Percentiles rank a stretch among this genome's conserved stretches.
Conservation (phyloP, 2,888 invertebrate genomes). For the Trachelus iudaicus region DNA sequence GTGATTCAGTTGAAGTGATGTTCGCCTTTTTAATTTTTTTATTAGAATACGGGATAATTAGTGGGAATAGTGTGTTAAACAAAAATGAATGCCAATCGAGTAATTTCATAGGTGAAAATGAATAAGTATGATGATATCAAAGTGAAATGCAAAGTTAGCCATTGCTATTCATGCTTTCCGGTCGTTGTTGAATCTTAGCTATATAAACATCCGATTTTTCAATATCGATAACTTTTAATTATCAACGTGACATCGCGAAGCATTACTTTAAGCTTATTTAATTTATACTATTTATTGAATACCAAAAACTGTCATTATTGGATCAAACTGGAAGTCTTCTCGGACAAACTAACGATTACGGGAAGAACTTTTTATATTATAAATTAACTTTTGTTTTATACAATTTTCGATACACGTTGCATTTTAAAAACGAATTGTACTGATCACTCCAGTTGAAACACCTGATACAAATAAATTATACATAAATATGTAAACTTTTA, state of each 20-base stretch:
- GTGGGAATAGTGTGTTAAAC: neutral
- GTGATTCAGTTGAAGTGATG: neutral
- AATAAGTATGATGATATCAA: neutral
- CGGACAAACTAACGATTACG: neutral
- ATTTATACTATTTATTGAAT: neutral
- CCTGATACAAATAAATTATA: neutral
- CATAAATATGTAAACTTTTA: neutral
- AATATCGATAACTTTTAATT: too few relatives aligned
- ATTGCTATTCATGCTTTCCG: neutral
- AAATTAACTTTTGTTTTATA: neutral
- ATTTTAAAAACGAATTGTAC: neutral
- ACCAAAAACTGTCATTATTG: neutral
- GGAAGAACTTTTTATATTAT: neutral
- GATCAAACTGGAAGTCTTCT: neutral
- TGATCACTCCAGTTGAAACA: neutral
- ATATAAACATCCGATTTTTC: neutral
- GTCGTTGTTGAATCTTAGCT: neutral
- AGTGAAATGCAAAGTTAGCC: neutral
- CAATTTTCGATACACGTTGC: neutral
- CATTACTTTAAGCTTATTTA: neutral
- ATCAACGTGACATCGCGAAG: too few relatives aligned
- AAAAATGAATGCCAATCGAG: neutral
- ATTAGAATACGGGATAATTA: neutral
- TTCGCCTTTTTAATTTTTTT: neutral
- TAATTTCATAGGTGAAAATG: neutral